A percentile compares a stretch with the other conserved stretches of the same genome.
These are phyloP conservation scores for Allacma fusca DNA, from an alignment of 2,888 invertebrate species.

Conservation along the genomic window DNA sequence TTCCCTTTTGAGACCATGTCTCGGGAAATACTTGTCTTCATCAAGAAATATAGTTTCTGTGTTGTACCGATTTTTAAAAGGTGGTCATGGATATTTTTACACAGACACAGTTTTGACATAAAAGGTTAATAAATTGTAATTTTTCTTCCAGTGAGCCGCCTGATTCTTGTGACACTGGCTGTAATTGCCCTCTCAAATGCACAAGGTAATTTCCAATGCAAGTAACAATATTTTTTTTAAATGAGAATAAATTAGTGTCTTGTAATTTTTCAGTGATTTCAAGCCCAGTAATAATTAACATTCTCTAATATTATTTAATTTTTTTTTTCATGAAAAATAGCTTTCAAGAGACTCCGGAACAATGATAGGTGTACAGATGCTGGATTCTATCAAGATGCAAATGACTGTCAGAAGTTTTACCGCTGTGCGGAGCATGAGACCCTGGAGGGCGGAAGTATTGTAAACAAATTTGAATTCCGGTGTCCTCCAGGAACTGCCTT, in stretches of 20 bases:
- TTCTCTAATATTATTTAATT: no score
- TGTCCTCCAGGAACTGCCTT: slow-evolving; percentile 53
- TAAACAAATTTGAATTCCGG: slow-evolving; percentile 43
- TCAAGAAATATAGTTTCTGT: no score
- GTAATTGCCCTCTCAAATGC: neutral
- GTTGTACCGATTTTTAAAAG: no score
- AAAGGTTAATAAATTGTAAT: neutral
- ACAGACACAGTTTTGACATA: no score
- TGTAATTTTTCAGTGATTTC: no score
- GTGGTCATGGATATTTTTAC: no score
- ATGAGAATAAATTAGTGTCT: slow-evolving; percentile 1
- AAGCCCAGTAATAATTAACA: no score
- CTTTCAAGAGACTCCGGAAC: slow-evolving; percentile 19
- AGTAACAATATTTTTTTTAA: neutral
- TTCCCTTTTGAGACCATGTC: no score
- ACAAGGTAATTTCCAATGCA: no score
- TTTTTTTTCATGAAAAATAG: no score
- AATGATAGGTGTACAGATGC: slow-evolving; percentile 43
- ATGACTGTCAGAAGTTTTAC: slow-evolving; percentile 52
- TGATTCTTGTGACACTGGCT: neutral
- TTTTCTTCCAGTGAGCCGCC: slow-evolving; percentile 21
- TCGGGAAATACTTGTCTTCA: no score
- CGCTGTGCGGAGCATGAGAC: slow-evolving; percentile 51
- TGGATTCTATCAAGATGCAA: slow-evolving; percentile 50
- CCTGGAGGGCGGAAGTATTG: slow-evolving; percentile 22